phyloP scores from a whole-genome alignment of 2,888 invertebrate genomes.

The Himalopsyche anomala region DNA sequence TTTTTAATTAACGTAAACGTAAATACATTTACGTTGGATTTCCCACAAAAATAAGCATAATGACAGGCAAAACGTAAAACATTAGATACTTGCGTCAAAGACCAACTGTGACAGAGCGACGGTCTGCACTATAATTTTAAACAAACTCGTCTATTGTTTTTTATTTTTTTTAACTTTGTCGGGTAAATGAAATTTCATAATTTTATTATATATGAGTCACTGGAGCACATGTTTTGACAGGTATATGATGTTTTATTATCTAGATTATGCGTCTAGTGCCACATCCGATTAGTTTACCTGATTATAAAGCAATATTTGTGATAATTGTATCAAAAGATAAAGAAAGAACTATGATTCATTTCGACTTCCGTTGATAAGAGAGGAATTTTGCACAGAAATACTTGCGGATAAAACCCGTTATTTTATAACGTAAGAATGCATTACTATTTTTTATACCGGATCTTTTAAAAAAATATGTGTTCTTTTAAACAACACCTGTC shows the following conservation, averaged over 20 bases:
- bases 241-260: neutral
- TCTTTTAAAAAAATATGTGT: neutral
- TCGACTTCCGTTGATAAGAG: neutral
- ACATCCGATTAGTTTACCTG: neutral
- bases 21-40: neutral
- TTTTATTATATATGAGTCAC: neutral
- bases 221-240: neutral
- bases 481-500: too few relatives aligned
- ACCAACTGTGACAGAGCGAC: neutral
- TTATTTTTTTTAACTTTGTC: too few relatives aligned
- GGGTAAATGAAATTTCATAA: too few relatives aligned
- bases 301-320: neutral
- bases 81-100: neutral
- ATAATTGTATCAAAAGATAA: neutral
- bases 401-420: neutral
- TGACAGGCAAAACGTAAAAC: neutral
- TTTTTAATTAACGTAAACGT: neutral
- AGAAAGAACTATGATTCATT: neutral
- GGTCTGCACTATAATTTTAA: neutral
- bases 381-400: neutral
- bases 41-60: constrained; percentile 8
- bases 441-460: neutral
- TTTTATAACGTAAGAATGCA: neutral
- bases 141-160: neutral
- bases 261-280: neutral